phyloP scores from a whole-genome alignment of 2,888 invertebrate species.

The Idaea biselata region DNA sequence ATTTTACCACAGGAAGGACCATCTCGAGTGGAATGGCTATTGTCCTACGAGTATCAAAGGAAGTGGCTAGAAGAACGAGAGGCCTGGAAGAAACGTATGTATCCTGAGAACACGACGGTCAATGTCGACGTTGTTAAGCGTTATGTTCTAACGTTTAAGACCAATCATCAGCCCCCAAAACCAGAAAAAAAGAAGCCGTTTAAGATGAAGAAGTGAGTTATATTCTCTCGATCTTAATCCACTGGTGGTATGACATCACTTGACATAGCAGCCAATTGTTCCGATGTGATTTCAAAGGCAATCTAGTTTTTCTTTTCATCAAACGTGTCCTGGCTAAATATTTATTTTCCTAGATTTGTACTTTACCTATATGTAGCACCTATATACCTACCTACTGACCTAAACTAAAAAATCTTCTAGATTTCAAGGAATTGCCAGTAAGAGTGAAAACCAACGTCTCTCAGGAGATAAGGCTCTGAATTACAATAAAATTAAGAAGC shows the following conservation, averaged over 20 bases:
- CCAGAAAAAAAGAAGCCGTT: constrained; percentile 72
- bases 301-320: no score
- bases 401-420: constrained; percentile 37
- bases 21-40: constrained; percentile 66
- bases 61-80: constrained; percentile 81
- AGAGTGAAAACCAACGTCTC: constrained; percentile 50
- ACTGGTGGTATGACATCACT: not conserved
- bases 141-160: constrained; percentile 71
- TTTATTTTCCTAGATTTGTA: no score
- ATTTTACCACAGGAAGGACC: constrained; percentile 53
- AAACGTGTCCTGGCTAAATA: no score
- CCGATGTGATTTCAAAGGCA: no score
- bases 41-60: constrained; percentile 80
- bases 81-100: constrained; percentile 76
- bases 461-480: constrained; percentile 59
- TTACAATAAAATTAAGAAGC: constrained; percentile 36
- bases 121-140: constrained; percentile 70
- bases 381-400: not conserved
- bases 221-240: not conserved
- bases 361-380: no score
- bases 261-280: not conserved
- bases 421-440: constrained; percentile 57
- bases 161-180: constrained; percentile 62
- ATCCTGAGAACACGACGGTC: constrained; percentile 66
- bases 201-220: constrained; percentile 68